Evolutionary conservation across 2,797 vertebrate genomes (phyloP).

Genomic region (Peromyscus melanophrys): DNA sequence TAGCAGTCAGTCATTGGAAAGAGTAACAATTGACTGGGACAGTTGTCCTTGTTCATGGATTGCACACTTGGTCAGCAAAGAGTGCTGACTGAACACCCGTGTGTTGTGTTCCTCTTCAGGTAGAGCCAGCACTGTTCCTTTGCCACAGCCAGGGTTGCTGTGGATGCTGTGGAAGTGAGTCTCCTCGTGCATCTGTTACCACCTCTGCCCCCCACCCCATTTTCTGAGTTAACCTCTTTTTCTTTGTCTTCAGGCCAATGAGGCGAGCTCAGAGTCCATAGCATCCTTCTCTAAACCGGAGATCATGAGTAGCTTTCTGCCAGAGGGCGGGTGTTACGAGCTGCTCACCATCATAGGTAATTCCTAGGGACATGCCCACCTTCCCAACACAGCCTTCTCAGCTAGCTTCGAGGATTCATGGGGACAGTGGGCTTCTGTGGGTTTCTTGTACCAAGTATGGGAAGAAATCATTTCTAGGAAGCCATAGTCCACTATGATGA

Average conservation of each 20-base stretch:
- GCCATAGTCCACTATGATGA: neutral
- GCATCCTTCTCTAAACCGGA: conserved; percentile 93
- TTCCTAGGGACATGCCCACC: too few relatives aligned
- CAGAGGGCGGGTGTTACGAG: conserved; percentile 96
- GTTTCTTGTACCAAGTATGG: neutral
- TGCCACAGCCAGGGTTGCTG: neutral
- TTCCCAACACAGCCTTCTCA: neutral
- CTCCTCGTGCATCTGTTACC: neutral
- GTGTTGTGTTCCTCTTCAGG: neutral
- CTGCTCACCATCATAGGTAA: conserved; percentile 95
- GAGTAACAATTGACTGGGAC: neutral
- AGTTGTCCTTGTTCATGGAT: neutral
- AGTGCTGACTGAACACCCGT: neutral
- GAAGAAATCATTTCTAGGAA: conserved; percentile 21
- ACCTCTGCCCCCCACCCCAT: neutral
- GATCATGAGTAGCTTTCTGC: conserved; percentile 96
- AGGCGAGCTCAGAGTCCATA: conserved; percentile 96
- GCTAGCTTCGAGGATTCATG: neutral
- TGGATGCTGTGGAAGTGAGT: conserved; percentile 30
- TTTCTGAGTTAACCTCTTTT: conserved; percentile 72
- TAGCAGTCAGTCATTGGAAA: neutral
- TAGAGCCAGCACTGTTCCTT: neutral
- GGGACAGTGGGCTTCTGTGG: neutral
- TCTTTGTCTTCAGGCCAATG: conserved; percentile 93
- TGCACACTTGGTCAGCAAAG: neutral